Evolutionary conservation across 2,113 vertebrate genomes (phyloP), one percentile per base, ranked within the genome.

Genomic region (Sinocyclocheilus anophthalmus): DNA sequence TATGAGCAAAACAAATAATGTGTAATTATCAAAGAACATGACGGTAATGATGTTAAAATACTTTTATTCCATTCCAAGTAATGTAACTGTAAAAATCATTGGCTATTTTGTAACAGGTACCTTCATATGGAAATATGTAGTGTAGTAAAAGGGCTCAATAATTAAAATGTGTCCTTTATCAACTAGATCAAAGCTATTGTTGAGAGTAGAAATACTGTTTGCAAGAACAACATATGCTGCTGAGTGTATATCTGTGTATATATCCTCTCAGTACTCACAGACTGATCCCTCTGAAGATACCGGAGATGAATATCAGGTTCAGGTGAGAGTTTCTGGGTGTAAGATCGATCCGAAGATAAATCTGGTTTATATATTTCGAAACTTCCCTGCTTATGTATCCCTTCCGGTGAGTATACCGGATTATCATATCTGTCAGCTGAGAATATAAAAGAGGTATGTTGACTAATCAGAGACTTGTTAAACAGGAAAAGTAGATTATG

Each of bases 341-440:
- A 33, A 14, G 61, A 72, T 33, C 3, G 73, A 24, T 50, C 24
- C 4, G 6, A 26, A 26, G 26, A 26, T 26, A 26, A 26, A 26
- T 26, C 26, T 26, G 26, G 26, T 26, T 26, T 26, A 26, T 26
- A 26, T 26, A 26, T 2, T 57, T 0, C 73, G 5, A n/a, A 33
- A 78, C 26, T 55, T 39, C 18, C 3, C 48, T 22, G 69, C 7
- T 11, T 79, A 69, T 24, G 57, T 18, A 26, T 20, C 65, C 76
- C 24, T 22, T 24, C 33, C n/a, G 57, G 45, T 30, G 65, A 50
- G 26, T 57, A 72, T 69, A 20, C 48, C 45, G 69, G 76, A 80
- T 88, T 84, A 39, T 59, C 75, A 45, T 80, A 83, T 14, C 3
- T 70, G 39, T 8, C 7, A 75, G 0, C 89, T 88, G 82, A 8